Evolutionary conservation across 2,113 vertebrate genomes (phyloP).

Genomic region (Mixornis gularis): DNA sequence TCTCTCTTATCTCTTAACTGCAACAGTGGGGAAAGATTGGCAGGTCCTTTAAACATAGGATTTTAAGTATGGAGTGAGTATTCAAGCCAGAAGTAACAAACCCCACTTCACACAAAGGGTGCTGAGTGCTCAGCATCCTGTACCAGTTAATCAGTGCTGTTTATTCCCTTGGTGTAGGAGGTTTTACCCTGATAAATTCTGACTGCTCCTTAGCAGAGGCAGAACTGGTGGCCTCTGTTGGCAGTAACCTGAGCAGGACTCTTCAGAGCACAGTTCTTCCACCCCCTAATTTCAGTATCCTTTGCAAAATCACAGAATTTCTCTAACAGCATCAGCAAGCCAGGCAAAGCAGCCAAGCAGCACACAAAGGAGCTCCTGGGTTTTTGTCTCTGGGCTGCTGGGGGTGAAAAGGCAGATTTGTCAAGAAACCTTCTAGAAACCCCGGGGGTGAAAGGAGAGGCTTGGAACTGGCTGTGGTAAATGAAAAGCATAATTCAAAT

Average conservation of each 20-base stretch:
- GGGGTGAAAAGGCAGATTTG: not conserved
- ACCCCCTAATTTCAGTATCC: not conserved
- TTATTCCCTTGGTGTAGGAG: not conserved
- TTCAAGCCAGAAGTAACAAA: not conserved
- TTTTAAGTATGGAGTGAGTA: not conserved
- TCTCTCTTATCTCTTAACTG: not conserved
- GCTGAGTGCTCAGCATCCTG: not conserved
- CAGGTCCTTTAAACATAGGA: not conserved
- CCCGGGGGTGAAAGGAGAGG: not conserved
- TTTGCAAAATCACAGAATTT: not conserved
- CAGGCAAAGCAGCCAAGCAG: not conserved
- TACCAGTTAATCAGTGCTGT: not conserved
- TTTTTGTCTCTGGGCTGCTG: not conserved
- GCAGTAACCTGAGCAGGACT: not conserved
- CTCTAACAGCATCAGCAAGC: not conserved
- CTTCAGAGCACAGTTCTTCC: not conserved
- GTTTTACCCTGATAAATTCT: not conserved
- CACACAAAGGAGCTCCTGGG: not conserved
- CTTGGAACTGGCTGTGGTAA: not conserved
- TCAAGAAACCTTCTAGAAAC: not conserved
- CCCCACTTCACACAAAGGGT: not conserved
- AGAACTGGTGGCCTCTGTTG: not conserved
- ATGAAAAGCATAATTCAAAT: slow-evolving; percentile 28
- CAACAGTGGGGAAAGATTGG: not conserved
- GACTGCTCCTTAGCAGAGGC: not conserved